Percentiles rank a stretch among this genome's conserved stretches.
Conservation (phyloP, 2,797 vertebrate genomes). For the Prunella strophiata region DNA sequence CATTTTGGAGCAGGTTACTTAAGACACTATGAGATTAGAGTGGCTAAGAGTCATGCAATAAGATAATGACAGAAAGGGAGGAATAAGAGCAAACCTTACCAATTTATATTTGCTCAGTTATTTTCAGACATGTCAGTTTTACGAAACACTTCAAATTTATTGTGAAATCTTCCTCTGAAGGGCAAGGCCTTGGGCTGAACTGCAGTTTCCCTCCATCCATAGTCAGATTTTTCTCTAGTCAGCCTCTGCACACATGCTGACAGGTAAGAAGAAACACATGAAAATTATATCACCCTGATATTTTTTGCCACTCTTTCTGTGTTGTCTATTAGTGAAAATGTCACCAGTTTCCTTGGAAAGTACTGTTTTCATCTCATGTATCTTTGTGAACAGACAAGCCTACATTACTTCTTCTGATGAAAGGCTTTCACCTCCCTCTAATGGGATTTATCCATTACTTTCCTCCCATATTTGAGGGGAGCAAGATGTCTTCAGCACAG, state of each 20-base stretch:
- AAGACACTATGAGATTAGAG: background rate
- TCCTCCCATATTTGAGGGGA: background rate
- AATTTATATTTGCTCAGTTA: background rate
- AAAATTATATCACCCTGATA: background rate
- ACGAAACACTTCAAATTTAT: background rate
- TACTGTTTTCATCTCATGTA: background rate
- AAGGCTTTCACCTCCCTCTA: background rate
- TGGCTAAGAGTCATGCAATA: background rate
- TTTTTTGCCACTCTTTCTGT: background rate
- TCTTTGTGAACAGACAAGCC: background rate
- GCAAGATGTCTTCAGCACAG: background rate
- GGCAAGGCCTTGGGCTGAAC: background rate
- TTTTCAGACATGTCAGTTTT: background rate
- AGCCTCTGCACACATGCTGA: background rate
- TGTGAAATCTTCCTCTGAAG: background rate
- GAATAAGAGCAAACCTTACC: background rate
- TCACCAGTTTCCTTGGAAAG: background rate
- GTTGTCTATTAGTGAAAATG: background rate
- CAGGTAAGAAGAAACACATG: background rate
- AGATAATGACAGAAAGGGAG: background rate
- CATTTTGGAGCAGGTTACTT: background rate
- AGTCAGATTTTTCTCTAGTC: background rate
- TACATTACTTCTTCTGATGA: background rate
- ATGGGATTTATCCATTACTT: background rate
- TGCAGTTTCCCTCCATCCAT: background rate